phyloP scores from a whole-genome alignment of 2,888 invertebrate species.

The Drosophila peninsularis region DNA sequence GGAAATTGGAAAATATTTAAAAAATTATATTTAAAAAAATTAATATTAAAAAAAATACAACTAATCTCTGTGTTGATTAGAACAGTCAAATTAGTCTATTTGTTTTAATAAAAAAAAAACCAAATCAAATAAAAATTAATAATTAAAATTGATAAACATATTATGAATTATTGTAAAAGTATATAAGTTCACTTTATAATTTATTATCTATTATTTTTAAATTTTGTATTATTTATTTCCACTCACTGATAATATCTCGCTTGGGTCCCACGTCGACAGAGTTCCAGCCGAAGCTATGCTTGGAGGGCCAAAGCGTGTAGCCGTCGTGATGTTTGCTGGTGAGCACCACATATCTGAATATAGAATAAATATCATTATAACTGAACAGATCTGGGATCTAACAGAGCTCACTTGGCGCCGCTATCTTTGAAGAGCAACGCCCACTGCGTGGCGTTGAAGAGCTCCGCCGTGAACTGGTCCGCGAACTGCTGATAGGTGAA shows the following conservation, averaged over 20 bases:
- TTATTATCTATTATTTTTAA: not conserved
- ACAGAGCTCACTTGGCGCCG: slow-evolving; percentile 90
- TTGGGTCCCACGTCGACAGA: slow-evolving; percentile 91
- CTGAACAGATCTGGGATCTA: not conserved
- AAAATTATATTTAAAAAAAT: not conserved
- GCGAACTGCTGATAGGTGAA: slow-evolving; percentile 97
- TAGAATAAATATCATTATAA: not conserved
- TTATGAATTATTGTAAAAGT: too few relatives aligned
- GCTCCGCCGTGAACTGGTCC: slow-evolving; percentile 93
- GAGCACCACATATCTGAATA: slow-evolving; percentile 89
- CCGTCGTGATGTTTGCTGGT: slow-evolving; percentile 97
- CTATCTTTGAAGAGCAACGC: slow-evolving; percentile 92
- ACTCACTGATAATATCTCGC: slow-evolving; percentile 89
- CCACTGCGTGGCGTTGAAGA: slow-evolving; percentile 94
- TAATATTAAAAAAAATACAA: not conserved
- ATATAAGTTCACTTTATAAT: too few relatives aligned
- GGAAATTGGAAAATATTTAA: too few relatives aligned
- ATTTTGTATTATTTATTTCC: too few relatives aligned
- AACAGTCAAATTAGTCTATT: too few relatives aligned
- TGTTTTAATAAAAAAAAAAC: too few relatives aligned
- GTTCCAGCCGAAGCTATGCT: slow-evolving; percentile 93
- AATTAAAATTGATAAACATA: too few relatives aligned
- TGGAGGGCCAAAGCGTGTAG: slow-evolving; percentile 93
- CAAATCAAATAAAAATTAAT: too few relatives aligned
- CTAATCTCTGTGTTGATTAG: too few relatives aligned